Base-by-base conservation (phyloP, 2,113 vertebrate species). In the Onychostruthus taczanowskii region DNA sequence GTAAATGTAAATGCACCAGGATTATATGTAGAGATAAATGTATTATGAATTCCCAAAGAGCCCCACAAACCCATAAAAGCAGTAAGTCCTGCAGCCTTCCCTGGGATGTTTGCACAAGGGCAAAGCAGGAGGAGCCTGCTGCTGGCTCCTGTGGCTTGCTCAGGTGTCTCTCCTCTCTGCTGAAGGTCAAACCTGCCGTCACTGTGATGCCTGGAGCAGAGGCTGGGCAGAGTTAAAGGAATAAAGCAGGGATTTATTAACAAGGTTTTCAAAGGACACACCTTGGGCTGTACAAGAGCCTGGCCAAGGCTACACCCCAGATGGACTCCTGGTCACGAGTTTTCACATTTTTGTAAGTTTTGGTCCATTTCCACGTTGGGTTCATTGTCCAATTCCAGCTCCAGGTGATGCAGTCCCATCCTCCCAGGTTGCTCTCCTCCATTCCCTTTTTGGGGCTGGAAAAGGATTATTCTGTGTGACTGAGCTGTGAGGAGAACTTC, bases 221-320 rank as follows among this genome's bases (percentile, higher is more conserved):
- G 17, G 35, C 44, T 33, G 7, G 44, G 1, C 28, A 62, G 28
- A 11, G 46, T 7, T 52, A 43, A 6, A 78, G 37, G 47, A 64
- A n/a, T 53, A 43, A 78, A 64, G 8, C 0, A 1, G 11, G 23
- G 6, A 28, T 64, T 63, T 63, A 8, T 28, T 52, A 28, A 63
- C n/a, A 78, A 63, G 41, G 6, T 1, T 12, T 41, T 41, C 7
- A 41, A 43, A 63, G 30, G 22, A 17, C 6, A 3, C 28, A 33
- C 10, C 17, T 27, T 50, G 75, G 59, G 37, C 74, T 21, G 13
- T 2, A 1, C 30, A 7, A 10, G 58, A 50, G 35, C 28, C 46
- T 6, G 17, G 22, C 22, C 4, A 1, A 0, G 44, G 35, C 30
- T n/a, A 0, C 22, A 10, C 17, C 46, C 13, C 8, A 3, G 28